Evolutionary conservation across 2,113 vertebrate species (phyloP), one percentile per base, ranked within the genome.

Genomic region (Myiagra hebetior): DNA sequence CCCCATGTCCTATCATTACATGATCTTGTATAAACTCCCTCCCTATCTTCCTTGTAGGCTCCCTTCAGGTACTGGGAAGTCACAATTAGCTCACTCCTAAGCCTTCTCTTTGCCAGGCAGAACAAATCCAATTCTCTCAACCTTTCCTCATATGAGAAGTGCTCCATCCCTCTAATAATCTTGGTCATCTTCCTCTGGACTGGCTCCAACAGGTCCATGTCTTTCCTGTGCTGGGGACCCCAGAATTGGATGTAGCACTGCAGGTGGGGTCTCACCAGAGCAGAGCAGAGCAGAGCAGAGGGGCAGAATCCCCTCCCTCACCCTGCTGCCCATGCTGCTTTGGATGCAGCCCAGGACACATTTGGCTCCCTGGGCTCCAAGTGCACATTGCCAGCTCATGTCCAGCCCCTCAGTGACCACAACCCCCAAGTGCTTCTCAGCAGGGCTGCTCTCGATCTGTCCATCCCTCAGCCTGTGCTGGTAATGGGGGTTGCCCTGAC

Each of bases 401-500:
- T n/a, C 37, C 60, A 82, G 9, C 24, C 13, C 24, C 23, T 16
- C 60, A 46, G 5, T 24, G 18, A 46, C 13, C 23, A n/a, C 16
- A 15, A 52, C 5, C 4, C 1, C 7, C 33, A 82, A 52, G 33
- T 39, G 23, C 46, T 67, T 37, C 60, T 28, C 3, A 1, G 8
- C 60, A 60, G 33, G 28, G 23, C 9, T 75, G 28, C 19, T 53
- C 23, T 52, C 4, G 0, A 1, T 24, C 33, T 67, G 6, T 24
- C 16, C 9, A 4, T 30, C 13, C 19, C 15, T 27, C 46, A 68
- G 16, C 4, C 33, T 74, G 21, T 56, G 31, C 7, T 39, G 13
- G 2, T n/a, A 24, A 23, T 0, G 0, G 13, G 19, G 4, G 2
- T 21, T 44, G 4, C 8, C 33, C 23, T 2, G 4, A n/a, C 6